Evolutionary conservation across 2,888 invertebrate genomes (phyloP).

Genomic region (Pachydiplax longipennis): DNA sequence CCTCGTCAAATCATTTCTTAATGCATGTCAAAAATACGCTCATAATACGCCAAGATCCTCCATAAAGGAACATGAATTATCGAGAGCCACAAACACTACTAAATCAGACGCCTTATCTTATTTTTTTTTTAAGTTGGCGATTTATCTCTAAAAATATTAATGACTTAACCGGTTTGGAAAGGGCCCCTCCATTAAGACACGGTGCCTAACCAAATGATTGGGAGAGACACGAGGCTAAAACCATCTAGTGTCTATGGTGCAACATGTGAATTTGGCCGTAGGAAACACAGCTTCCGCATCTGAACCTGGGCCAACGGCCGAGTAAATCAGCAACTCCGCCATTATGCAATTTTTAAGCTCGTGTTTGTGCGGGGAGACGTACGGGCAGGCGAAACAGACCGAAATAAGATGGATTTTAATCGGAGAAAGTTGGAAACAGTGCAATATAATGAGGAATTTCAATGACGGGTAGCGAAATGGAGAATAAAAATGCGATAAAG

Average conservation of each 20-base stretch:
- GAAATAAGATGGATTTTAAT: neutral
- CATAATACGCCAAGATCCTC: neutral
- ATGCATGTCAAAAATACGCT: neutral
- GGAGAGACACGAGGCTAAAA: neutral
- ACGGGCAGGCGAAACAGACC: neutral
- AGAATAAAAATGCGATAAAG: too few relatives aligned
- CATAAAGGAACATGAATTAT: neutral
- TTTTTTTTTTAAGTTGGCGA: neutral
- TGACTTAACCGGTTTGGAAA: constrained; percentile 26
- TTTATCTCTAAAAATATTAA: neutral
- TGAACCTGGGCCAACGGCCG: constrained; percentile 17
- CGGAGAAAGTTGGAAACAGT: neutral
- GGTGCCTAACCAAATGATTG: neutral
- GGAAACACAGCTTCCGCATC: constrained; percentile 26
- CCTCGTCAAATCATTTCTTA: too few relatives aligned
- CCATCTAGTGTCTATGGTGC: neutral
- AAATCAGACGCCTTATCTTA: neutral
- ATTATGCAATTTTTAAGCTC: neutral
- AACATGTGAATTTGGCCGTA: constrained; percentile 10
- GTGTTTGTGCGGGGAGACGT: neutral
- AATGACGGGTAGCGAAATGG: too few relatives aligned
- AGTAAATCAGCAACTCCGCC: constrained; percentile 3
- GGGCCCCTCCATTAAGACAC: neutral
- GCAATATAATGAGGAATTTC: neutral
- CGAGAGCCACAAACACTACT: neutral